Conservation (phyloP, 2,797 vertebrate species). For the Helarctos malayanus region DNA sequence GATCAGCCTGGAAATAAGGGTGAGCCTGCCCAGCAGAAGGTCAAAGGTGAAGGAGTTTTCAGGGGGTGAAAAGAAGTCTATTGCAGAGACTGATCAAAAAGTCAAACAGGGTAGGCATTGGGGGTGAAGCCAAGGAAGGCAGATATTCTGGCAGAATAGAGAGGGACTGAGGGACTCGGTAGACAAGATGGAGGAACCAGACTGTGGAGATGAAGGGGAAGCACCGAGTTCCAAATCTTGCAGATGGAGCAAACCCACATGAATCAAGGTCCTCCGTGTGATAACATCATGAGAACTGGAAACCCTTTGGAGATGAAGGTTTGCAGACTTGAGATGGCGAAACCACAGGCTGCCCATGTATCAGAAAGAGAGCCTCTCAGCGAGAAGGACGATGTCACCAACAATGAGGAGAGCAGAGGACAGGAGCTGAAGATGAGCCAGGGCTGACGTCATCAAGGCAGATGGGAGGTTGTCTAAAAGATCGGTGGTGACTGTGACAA, state of each 20-base stretch:
- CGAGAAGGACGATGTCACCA: neutral
- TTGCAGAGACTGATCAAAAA: neutral
- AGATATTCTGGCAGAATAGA: neutral
- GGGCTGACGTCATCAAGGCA: neutral
- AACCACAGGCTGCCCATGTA: fast-evolving
- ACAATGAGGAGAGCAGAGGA: neutral
- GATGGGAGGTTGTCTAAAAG: neutral
- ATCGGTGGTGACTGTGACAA: neutral
- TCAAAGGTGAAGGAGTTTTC: neutral
- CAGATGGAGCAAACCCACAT: neutral
- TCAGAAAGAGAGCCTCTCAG: neutral
- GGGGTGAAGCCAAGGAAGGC: neutral
- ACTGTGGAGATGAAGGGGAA: neutral
- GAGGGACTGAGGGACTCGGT: no score
- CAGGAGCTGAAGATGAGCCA: neutral
- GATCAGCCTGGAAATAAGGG: neutral
- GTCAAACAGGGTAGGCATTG: neutral
- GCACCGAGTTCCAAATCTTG: neutral
- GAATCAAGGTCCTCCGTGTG: neutral
- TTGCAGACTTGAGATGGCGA: neutral
- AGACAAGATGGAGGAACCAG: neutral
- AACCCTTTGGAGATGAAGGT: neutral
- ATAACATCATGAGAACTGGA: neutral
- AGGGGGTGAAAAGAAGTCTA: neutral
- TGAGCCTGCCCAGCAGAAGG: neutral